These are phyloP conservation scores for Anoncus sp. DNA, from an alignment of 2,888 invertebrate species.

Conservation along the genomic window DNA sequence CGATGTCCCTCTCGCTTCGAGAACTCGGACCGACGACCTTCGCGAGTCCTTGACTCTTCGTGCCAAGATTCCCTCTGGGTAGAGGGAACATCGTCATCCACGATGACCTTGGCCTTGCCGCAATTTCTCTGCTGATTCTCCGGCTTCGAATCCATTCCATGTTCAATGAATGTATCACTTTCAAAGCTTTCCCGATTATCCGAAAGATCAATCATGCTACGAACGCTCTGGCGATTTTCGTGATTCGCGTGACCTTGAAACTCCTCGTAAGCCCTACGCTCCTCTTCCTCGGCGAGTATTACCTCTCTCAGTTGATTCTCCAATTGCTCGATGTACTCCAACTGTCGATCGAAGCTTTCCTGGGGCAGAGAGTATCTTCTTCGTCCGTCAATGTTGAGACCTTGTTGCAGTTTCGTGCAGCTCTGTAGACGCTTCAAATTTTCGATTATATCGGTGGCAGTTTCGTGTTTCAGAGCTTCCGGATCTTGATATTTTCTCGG, in stretches of 20 bases:
- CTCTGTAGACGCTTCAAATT: slow-evolving; percentile 75
- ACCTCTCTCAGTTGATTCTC: slow-evolving; percentile 77
- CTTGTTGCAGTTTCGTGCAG: slow-evolving; percentile 62
- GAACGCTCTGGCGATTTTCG: slow-evolving; percentile 23
- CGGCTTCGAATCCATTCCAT: slow-evolving; percentile 3
- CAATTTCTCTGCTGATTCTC: slow-evolving; percentile 4
- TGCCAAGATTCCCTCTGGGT: slow-evolving; percentile 70
- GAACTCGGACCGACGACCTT: slow-evolving; percentile 66
- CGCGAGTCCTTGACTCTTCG: slow-evolving; percentile 69
- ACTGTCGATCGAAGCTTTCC: slow-evolving; percentile 74
- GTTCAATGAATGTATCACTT: not conserved
- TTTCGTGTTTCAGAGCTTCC: slow-evolving; percentile 70
- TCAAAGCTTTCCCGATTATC: not conserved
- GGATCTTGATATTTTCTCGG: slow-evolving; percentile 66
- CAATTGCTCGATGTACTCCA: slow-evolving; percentile 76
- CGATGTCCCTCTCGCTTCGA: slow-evolving; percentile 68
- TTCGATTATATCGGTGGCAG: slow-evolving; percentile 73
- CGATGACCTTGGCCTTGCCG: slow-evolving; percentile 12
- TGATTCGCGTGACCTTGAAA: slow-evolving; percentile 64
- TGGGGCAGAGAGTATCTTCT: slow-evolving; percentile 72
- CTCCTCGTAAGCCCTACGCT: slow-evolving; percentile 69
- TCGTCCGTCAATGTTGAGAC: slow-evolving; percentile 61
- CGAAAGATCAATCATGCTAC: slow-evolving; percentile 29
- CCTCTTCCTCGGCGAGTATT: slow-evolving; percentile 76
- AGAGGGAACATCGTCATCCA: slow-evolving; percentile 9